A percentile compares a stretch with the other conserved stretches of the same genome.
Conservation (phyloP, 2,797 vertebrate species). For the Pseudomugil gertrudae region DNA sequence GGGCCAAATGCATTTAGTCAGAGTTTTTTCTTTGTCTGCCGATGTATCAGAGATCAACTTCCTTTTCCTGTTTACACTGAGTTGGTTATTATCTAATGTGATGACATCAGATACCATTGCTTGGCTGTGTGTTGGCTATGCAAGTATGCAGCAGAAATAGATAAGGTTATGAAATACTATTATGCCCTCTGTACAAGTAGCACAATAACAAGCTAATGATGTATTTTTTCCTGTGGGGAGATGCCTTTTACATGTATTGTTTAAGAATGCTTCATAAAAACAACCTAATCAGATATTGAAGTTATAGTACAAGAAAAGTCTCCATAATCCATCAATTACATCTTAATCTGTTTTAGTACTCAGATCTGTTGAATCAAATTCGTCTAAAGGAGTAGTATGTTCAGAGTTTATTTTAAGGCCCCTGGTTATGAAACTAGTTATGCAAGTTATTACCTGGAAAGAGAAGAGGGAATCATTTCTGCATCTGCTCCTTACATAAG, state of each 20-base stretch:
- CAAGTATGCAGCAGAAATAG: conserved; percentile 51
- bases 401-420: conserved; percentile 30
- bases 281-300: conserved; percentile 5
- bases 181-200: conserved; percentile 40
- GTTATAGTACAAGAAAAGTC: neutral
- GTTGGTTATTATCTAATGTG: conserved; percentile 70
- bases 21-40: conserved; percentile 54
- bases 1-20: conserved; percentile 27
- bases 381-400: neutral
- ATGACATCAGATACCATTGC: conserved; percentile 69
- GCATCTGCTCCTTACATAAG: neutral
- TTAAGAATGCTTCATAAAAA: conserved; percentile 41
- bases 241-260: conserved; percentile 29
- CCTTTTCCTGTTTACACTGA: conserved; percentile 78
- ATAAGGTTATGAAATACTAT: conserved; percentile 57
- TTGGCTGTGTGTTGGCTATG: conserved; percentile 36
- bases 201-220: conserved; percentile 59
- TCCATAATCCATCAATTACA: neutral
- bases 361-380: neutral
- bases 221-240: conserved; percentile 62
- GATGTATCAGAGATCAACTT: conserved; percentile 68
- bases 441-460: conserved; percentile 14
- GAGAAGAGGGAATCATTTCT: conserved; percentile 14
- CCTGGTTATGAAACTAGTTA: conserved; percentile 1
- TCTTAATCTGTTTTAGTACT: neutral